Evolutionary conservation across 2,113 vertebrate genomes (phyloP).

Genomic region (Crotalus viridis): DNA sequence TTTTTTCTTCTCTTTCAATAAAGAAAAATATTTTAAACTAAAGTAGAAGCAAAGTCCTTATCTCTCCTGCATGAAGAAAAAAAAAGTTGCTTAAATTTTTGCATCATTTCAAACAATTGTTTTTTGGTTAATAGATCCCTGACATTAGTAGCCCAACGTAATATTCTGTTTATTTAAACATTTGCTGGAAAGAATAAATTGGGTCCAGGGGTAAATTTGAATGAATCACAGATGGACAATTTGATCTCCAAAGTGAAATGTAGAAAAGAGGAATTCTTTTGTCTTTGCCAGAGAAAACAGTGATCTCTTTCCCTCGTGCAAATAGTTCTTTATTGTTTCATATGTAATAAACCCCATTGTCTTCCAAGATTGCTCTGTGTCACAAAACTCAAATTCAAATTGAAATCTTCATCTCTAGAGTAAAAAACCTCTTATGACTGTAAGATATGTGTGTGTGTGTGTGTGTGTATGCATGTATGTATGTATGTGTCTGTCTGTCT

Average conservation of each 20-base stretch:
- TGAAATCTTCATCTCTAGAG: not conserved
- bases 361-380: slow-evolving; percentile 4
- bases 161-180: slow-evolving; percentile 44
- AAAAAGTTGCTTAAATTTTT: slow-evolving; percentile 30
- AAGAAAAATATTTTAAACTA: not conserved
- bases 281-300: not conserved
- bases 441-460: not conserved
- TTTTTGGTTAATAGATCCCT: slow-evolving; percentile 45
- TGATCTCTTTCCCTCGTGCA: not conserved
- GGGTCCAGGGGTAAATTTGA: slow-evolving; percentile 35
- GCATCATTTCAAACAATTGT: not conserved
- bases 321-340: slow-evolving; percentile 11
- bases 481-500: no score
- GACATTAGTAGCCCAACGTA: slow-evolving; percentile 17
- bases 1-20: not conserved
- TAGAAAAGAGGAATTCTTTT: slow-evolving; percentile 28
- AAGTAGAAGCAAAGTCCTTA: not conserved
- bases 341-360: slow-evolving; percentile 4
- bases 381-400: not conserved
- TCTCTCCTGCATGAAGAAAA: not conserved
- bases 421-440: not conserved
- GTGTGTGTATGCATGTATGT: no score
- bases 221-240: slow-evolving; percentile 39
- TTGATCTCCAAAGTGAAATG: slow-evolving; percentile 49
- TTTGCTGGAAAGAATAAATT: slow-evolving; percentile 26